Conservation (phyloP, 2,113 vertebrate species). For the Capra hircus region DNA sequence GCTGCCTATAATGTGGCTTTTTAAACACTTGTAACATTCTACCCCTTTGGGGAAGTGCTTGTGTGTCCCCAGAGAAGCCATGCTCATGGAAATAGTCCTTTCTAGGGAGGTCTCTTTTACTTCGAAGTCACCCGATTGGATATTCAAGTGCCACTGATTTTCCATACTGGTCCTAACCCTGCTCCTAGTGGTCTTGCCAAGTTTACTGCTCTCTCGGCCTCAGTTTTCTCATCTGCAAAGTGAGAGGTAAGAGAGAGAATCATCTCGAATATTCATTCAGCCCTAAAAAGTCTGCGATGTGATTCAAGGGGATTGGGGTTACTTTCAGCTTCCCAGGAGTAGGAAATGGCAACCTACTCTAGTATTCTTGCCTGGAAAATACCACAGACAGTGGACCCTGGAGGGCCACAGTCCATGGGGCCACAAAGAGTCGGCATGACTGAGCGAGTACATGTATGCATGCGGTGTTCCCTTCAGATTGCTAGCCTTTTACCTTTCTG, state of each 20-base stretch:
- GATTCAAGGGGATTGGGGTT: background rate
- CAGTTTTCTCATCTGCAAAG: background rate
- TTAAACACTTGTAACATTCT: background rate
- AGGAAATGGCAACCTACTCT: no score
- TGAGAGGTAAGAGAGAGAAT: background rate
- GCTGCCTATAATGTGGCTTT: background rate
- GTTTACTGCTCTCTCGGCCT: background rate
- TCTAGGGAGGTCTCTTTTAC: background rate
- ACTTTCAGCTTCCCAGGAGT: background rate
- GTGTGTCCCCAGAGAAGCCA: background rate
- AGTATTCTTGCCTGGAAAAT: no score
- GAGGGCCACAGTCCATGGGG: no score
- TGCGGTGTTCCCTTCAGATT: background rate
- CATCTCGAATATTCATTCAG: background rate
- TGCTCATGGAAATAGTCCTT: background rate
- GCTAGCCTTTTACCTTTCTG: background rate
- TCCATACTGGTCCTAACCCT: background rate
- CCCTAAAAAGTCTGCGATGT: background rate
- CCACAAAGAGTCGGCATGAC: background rate
- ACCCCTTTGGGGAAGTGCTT: background rate
- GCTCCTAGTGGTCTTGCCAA: background rate
- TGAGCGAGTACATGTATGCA: background rate
- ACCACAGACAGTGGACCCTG: no score
- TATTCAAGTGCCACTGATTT: background rate
- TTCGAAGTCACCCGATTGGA: fast-evolving